Evolutionary conservation across 2,113 vertebrate species (phyloP).

Genomic region (Heteronetta atricapilla): DNA sequence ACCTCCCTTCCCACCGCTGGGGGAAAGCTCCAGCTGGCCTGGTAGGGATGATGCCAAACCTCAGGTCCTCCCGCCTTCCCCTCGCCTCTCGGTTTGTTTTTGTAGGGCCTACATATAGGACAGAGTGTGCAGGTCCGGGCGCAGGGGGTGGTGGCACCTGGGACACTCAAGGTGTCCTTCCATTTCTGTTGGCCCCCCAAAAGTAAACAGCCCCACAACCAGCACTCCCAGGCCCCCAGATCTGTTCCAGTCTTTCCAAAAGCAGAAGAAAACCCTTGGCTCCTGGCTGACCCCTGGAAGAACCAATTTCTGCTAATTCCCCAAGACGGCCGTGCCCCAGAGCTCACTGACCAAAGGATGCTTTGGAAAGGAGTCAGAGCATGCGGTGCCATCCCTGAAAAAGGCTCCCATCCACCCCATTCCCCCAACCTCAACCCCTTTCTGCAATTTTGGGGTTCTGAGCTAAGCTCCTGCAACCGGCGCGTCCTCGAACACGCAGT

Average conservation of each 20-base stretch:
- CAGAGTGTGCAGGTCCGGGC: neutral
- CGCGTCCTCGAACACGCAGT: neutral
- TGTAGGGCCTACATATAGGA: too few relatives aligned
- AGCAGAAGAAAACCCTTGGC: neutral
- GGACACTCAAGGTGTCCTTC: neutral
- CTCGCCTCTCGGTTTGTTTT: neutral
- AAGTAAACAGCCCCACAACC: neutral
- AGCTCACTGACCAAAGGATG: neutral
- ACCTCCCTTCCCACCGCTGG: neutral
- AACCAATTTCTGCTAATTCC: neutral
- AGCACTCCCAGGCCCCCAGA: neutral
- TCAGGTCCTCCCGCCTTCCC: neutral
- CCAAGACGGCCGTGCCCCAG: neutral
- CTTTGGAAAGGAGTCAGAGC: neutral
- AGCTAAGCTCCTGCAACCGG: neutral
- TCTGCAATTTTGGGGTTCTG: neutral
- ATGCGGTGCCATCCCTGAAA: accelerated
- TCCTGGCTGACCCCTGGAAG: neutral
- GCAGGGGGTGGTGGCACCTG: neutral
- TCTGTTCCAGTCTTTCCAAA: neutral
- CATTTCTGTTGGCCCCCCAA: neutral
- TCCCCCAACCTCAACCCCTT: neutral
- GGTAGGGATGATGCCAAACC: neutral
- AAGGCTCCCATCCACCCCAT: neutral
- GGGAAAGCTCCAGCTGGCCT: neutral